phyloP scores from a whole-genome alignment of 2,888 invertebrate genomes.

The Himalopsyche anomala region DNA sequence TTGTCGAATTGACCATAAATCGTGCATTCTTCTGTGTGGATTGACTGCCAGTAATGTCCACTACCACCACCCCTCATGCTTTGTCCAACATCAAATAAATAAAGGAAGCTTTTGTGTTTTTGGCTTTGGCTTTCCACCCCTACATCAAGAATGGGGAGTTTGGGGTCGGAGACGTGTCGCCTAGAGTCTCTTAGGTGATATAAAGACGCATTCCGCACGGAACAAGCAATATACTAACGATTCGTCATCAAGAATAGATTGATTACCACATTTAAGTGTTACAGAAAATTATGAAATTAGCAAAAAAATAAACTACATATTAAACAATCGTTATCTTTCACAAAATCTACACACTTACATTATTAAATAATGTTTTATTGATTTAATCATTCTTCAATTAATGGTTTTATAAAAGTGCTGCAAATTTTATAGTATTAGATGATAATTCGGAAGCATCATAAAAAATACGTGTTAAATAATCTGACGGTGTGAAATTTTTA shows the following conservation, averaged over 20 bases:
- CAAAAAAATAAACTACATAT: no score
- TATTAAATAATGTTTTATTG: no score
- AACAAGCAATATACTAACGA: constrained; percentile 25
- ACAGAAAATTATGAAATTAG: no score
- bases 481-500: no score
- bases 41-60: constrained; percentile 57
- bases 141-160: neutral
- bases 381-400: no score
- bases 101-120: constrained; percentile 57
- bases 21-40: constrained; percentile 54
- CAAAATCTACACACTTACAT: no score
- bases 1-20: constrained; percentile 57
- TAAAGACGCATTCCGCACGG: constrained; percentile 55
- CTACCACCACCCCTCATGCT: constrained; percentile 42
- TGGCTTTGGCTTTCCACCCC: constrained; percentile 41
- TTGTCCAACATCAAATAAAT: constrained; percentile 59
- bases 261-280: neutral
- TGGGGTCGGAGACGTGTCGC: constrained; percentile 47
- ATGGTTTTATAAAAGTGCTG: no score
- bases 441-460: no score
- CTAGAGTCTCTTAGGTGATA: constrained; percentile 58
- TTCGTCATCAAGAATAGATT: neutral
- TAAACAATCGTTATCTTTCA: no score
- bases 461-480: no score
- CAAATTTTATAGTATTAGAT: no score